Evolutionary conservation across 2,797 vertebrate species (phyloP).

Genomic region (Takifugu rubripes): DNA sequence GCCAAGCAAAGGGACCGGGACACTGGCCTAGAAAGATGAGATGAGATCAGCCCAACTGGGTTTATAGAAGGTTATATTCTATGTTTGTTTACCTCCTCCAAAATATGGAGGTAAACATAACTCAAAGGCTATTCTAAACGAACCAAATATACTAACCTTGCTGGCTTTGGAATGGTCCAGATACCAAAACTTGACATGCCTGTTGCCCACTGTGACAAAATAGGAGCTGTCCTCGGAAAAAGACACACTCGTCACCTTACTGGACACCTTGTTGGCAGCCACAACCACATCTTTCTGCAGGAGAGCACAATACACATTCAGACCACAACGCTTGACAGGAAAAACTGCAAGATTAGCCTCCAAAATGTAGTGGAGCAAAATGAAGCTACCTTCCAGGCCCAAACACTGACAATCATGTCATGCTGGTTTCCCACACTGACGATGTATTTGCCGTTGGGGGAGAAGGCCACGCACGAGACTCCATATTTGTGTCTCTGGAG

Average conservation of each 20-base stretch:
- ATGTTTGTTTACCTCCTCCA: too few relatives aligned
- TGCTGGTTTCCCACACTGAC: conserved; percentile 95
- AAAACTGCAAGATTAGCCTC: background rate
- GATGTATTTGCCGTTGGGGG: conserved; percentile 88
- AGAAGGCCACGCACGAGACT: conserved; percentile 90
- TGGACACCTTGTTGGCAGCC: conserved; percentile 94
- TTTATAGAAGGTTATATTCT: background rate
- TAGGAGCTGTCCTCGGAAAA: conserved; percentile 95
- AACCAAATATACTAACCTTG: conserved; percentile 74
- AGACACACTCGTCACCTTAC: conserved; percentile 89
- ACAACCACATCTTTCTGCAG: conserved; percentile 87
- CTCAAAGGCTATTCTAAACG: too few relatives aligned
- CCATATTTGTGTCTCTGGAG: conserved; percentile 91
- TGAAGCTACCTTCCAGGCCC: conserved; percentile 90
- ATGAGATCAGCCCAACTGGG: background rate
- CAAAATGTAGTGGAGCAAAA: too few relatives aligned
- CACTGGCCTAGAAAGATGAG: conserved; percentile 72
- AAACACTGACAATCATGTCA: conserved; percentile 94
- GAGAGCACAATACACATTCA: background rate
- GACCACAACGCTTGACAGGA: background rate
- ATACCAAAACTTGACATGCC: conserved; percentile 96
- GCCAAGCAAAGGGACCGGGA: conserved; percentile 89
- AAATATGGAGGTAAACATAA: too few relatives aligned
- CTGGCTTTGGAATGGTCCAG: conserved; percentile 87
- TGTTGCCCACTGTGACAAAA: conserved; percentile 92